Conservation (phyloP, 2,113 vertebrate genomes). For the Genyomyrus donnyi region DNA sequence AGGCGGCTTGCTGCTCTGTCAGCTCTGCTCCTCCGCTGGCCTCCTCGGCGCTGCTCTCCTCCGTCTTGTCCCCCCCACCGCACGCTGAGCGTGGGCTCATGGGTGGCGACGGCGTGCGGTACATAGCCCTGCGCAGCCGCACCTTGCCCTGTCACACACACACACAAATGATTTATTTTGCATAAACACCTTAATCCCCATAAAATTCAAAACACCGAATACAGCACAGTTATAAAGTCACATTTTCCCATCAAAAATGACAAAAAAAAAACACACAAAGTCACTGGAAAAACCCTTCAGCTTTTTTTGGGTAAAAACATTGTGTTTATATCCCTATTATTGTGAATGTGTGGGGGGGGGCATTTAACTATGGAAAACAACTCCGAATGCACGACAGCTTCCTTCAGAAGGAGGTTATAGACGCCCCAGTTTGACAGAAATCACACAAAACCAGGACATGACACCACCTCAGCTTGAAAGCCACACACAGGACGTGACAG, state of each 20-base stretch:
- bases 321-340: neutral
- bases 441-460: neutral
- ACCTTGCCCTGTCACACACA: constrained; percentile 74
- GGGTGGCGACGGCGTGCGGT: constrained; percentile 67
- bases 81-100: constrained; percentile 56
- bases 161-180: neutral
- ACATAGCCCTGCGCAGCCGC: constrained; percentile 56
- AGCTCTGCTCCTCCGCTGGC: constrained; percentile 59
- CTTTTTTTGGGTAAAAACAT: neutral
- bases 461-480: neutral
- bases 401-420: neutral
- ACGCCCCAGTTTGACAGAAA: neutral
- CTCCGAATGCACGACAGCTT: neutral
- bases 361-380: neutral
- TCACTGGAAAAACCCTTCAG: neutral
- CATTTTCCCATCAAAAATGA: neutral
- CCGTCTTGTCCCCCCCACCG: constrained; percentile 51
- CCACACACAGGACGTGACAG: neutral
- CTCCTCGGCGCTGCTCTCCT: constrained; percentile 67
- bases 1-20: constrained; percentile 77
- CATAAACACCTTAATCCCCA: neutral
- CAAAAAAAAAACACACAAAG: neutral
- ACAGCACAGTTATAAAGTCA: neutral
- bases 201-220: neutral
- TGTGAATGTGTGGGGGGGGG: neutral